phyloP scores from a whole-genome alignment of 2,113 vertebrate species.

The Sinocyclocheilus maitianheensis region DNA sequence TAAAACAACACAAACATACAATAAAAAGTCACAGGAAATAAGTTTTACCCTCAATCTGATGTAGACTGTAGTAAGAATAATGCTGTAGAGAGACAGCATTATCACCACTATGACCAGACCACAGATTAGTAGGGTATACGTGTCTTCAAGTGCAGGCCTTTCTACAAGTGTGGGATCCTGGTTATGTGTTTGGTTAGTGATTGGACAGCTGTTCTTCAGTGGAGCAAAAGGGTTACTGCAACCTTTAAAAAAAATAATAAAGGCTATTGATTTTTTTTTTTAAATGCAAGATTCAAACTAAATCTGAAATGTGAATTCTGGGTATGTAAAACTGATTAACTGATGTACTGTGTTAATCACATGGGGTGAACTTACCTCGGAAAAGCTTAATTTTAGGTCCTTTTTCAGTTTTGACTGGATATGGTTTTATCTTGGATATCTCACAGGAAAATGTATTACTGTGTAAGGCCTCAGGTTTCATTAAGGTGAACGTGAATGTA shows the following conservation, averaged over 20 bases:
- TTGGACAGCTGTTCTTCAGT: no score
- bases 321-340: neutral
- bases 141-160: neutral
- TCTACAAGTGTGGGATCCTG: neutral
- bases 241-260: constrained; percentile 3
- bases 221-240: neutral
- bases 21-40: neutral
- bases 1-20: neutral
- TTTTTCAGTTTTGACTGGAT: accelerated
- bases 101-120: neutral
- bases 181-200: neutral
- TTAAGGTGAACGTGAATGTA: constrained; percentile 38
- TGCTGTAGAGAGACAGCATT: constrained; percentile 41
- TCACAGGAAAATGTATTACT: neutral
- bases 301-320: neutral
- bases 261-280: neutral
- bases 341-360: neutral
- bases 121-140: neutral
- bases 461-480: neutral
- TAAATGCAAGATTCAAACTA: neutral
- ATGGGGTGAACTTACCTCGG: constrained; percentile 23
- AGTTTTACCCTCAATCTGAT: constrained; percentile 48
- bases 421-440: neutral
- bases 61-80: constrained; percentile 29
- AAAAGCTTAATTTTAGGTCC: neutral